Percentiles rank a stretch among this genome's conserved stretches.
These are phyloP conservation scores for Ditylenchus weischeri DNA, from an alignment of 2,888 invertebrate species.

Conservation along the genomic window DNA sequence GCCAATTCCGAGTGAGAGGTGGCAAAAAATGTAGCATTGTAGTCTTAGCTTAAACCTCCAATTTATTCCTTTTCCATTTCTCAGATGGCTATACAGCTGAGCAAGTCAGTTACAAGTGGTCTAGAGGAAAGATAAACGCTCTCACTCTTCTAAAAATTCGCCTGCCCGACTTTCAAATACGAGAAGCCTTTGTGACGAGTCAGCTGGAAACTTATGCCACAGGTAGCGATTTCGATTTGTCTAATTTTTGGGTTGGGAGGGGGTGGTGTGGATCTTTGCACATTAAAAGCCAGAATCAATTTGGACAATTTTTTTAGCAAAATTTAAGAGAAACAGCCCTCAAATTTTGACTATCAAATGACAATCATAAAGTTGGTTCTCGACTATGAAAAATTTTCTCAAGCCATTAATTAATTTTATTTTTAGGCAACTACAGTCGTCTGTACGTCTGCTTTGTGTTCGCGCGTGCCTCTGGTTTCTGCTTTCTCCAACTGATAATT, in stretches of 20 bases:
- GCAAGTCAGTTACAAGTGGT: slow-evolving; percentile 41
- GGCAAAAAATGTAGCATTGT: no score
- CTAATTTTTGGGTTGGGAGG: no score
- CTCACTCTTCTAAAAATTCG: slow-evolving; percentile 40
- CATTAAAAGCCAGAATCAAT: not conserved
- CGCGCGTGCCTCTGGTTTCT: slow-evolving; percentile 55
- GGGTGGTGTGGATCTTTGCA: no score
- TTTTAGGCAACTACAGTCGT: slow-evolving; percentile 53
- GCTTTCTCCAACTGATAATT: slow-evolving; percentile 57
- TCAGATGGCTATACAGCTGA: slow-evolving; percentile 48
- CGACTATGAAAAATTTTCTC: no score
- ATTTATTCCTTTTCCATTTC: not conserved
- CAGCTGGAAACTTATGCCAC: slow-evolving; percentile 43
- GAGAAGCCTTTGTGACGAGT: slow-evolving; percentile 43
- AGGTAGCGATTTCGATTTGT: slow-evolving; percentile 18
- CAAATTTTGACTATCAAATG: not conserved
- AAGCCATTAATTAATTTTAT: no score
- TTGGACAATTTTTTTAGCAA: not conserved
- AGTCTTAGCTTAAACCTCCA: no score
- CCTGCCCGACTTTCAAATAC: slow-evolving; percentile 46
- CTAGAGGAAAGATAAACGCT: slow-evolving; percentile 32
- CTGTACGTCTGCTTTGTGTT: slow-evolving; percentile 57
- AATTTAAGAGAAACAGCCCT: no score
- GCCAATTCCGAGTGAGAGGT: no score
- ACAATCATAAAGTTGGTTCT: not conserved